Percentiles rank a stretch among this genome's conserved stretches.
Conservation (phyloP, 2,888 invertebrate species). For the Anticlea derivata region DNA sequence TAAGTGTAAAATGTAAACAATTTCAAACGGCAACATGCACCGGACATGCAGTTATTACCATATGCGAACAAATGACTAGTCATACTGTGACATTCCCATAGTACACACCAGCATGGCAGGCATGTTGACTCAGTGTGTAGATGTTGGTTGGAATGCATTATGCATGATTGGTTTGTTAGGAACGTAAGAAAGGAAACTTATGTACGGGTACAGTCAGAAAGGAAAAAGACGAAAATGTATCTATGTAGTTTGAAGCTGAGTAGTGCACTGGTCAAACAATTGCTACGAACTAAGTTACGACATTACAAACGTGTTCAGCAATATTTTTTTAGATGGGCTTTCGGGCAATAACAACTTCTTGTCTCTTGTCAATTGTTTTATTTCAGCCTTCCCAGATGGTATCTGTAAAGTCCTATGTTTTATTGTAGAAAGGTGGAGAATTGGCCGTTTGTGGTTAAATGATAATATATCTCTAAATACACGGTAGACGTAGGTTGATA, state of each 20-base stretch:
- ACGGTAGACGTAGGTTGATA: too few relatives aligned
- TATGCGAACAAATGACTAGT: not conserved
- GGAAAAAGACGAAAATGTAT: constrained; percentile 14
- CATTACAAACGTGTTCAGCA: constrained; percentile 10
- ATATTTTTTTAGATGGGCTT: not conserved
- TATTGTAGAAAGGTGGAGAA: too few relatives aligned
- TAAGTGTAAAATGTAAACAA: not conserved
- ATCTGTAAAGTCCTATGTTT: too few relatives aligned
- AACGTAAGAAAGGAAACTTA: not conserved
- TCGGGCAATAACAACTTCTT: constrained; percentile 2
- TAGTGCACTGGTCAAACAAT: too few relatives aligned
- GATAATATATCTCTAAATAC: too few relatives aligned
- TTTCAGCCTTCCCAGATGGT: too few relatives aligned
- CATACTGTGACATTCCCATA: not conserved
- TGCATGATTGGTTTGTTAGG: constrained; percentile 5
- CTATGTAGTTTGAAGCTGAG: too few relatives aligned
- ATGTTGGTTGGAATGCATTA: not conserved
- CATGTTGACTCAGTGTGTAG: not conserved
- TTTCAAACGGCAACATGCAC: not conserved
- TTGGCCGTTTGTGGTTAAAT: too few relatives aligned
- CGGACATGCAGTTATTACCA: constrained; percentile 3
- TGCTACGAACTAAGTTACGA: constrained; percentile 12
- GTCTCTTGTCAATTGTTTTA: too few relatives aligned
- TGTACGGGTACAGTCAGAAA: not conserved
- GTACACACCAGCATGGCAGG: not conserved